Base-by-base conservation (phyloP, 1,140 invertebrate genomes). In the Archegozetes longisetosus region DNA sequence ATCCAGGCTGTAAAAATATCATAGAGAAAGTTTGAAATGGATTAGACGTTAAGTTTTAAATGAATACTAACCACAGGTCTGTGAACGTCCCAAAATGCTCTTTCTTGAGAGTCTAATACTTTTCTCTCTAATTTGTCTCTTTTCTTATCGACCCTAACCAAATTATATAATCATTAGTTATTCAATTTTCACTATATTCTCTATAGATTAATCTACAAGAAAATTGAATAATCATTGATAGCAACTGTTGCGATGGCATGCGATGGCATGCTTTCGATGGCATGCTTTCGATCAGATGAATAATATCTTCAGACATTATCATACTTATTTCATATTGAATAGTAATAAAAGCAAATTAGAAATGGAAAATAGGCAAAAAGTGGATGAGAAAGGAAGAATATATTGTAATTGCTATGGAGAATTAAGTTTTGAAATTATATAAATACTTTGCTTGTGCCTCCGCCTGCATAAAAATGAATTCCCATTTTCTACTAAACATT, bases 61-160 rank as follows among this genome's bases (percentile, higher is more conserved):
- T 49, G 47, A 61, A 48, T 53, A 71, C 73, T 76, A 76, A 88
- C 86, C 82, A 97, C 93, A 27, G 95, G 96, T 69, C 95, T 77
- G 73, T 98, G 93, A 0, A 98, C 91, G 73, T 98, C 95, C 96
- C 96, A 99, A 72, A 99, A 98, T 0, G 94, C 95, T 68, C 95
- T 76, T 73, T 99, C 96, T 74, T 99, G 96, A 69, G 91, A 96
- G 73, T 99, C 96, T 23, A 99, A 72, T 29, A 99, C 92, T 75
- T 98, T 98, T 52, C 95, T 76, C 72, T 99, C 96, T 63, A 97
- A 71, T 71, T 98, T 98, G 70, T 99, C 95, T 53, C 95, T 77
- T 69, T 98, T 98, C 73, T 98, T 98, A 72, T 98, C 95, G 25
- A 98, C 94, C 79, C 96, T 93, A 68, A 40, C 17, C 17, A 40